Evolutionary conservation across 2,113 vertebrate genomes (phyloP).

Genomic region (Toxotes jaculatrix): DNA sequence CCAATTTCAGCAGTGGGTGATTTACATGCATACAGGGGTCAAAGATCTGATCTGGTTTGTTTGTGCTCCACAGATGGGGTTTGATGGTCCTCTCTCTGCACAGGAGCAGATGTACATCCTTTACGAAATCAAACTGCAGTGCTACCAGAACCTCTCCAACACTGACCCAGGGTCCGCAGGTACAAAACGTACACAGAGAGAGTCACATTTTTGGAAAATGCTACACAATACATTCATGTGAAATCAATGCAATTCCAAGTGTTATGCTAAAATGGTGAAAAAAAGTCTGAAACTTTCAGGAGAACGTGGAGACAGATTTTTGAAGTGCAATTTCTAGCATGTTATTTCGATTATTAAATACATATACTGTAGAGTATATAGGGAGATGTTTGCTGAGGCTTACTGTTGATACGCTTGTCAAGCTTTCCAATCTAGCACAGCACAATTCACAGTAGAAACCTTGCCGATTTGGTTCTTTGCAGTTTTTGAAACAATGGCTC

Average conservation of each 20-base stretch:
- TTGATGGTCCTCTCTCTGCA: constrained; percentile 86
- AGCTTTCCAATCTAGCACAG: no score
- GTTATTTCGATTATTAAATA: background rate
- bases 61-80: constrained; percentile 82
- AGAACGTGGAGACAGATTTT: background rate
- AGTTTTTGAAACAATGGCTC: no score
- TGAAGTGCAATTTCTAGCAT: background rate
- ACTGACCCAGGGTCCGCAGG: constrained; percentile 73
- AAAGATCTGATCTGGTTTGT: constrained; percentile 36
- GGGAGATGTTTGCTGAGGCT: no score
- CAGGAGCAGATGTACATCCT: constrained; percentile 92
- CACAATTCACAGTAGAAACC: no score
- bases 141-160: constrained; percentile 87
- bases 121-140: constrained; percentile 88
- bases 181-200: constrained; percentile 36
- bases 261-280: background rate
- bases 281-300: background rate
- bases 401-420: no score
- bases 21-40: background rate
- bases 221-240: background rate
- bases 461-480: no score
- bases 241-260: background rate
- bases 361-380: background rate
- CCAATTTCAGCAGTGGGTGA: background rate
- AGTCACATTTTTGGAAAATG: background rate